Base-by-base conservation (phyloP, 2,113 vertebrate genomes). In the Formicarius rufipectus region DNA sequence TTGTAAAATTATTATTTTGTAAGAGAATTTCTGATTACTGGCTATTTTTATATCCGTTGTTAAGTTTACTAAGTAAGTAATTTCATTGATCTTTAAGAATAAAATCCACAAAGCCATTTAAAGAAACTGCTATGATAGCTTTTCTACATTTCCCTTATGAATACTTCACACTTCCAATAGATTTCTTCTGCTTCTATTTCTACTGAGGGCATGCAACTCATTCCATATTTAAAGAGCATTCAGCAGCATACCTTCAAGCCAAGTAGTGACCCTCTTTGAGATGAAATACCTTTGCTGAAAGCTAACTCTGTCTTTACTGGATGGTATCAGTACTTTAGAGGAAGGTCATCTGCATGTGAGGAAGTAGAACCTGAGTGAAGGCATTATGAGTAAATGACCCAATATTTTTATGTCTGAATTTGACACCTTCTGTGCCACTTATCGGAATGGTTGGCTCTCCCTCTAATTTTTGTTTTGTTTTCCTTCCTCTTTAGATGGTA, bases 21-120 rank as follows among this genome's bases (percentile, higher is more conserved):
- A 59, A 59, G 4, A 58, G 10, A 3, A 7, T 83, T 87, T 88
- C 75, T 71, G 52, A 74, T 90, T 95, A 13, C 45, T 82, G 86
- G 87, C 87, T 91, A 78, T 92, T 88, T 84, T 88, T 97, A 68
- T 59, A 90, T 58, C 39, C 20, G 3, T 94, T 91, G 59, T 94
- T 83, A 85, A 85, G 89, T 89, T 92, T 94, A 82, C 63, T 78
- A 59, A 96, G 68, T 93, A 93, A 96, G 67, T 84, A 49, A 84
- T 93, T 96, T 92, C 68, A 92, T 42, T 96, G 87, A 88, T 66
- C 49, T 90, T 92, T 84, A 87, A 93, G 79, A 92, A 63, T 81
- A 79, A 96, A 96, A 92, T 90, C 92, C 95, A 96, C 95, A 94
- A 58, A 95, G 53, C 93, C 84, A 47, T 90, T 96, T 97, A 96